Evolutionary conservation across 2,113 vertebrate species (phyloP).

Genomic region (Emberiza fucata): DNA sequence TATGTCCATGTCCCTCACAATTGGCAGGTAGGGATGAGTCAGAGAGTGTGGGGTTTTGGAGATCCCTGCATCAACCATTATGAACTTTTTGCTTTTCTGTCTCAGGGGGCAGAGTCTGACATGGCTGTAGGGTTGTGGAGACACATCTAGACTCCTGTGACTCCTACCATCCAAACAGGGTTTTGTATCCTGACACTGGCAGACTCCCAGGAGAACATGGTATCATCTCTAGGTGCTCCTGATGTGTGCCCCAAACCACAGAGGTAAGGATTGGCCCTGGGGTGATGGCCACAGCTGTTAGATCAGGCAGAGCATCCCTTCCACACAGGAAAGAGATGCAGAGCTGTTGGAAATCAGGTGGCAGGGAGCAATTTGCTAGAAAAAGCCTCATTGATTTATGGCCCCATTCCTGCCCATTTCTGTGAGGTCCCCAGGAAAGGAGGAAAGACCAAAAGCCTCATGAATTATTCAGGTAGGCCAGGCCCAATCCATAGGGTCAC

Average conservation of each 20-base stretch:
- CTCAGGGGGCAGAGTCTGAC: not conserved
- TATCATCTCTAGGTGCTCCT: not conserved
- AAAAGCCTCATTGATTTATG: not conserved
- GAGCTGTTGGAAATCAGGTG: not conserved
- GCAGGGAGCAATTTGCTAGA: not conserved
- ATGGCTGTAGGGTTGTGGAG: not conserved
- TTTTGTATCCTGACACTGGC: not conserved
- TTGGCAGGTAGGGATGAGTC: not conserved
- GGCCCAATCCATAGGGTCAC: not conserved
- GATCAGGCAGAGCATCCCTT: not conserved
- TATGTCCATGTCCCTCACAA: not conserved
- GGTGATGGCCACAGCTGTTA: not conserved
- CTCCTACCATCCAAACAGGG: not conserved
- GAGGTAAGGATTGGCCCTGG: not conserved
- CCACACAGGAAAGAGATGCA: not conserved
- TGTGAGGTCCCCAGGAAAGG: not conserved
- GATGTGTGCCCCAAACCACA: not conserved
- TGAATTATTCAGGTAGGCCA: constrained; percentile 36
- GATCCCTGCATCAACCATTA: not conserved
- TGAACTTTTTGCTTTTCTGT: not conserved
- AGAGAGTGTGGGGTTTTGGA: not conserved
- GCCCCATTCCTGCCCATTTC: not conserved
- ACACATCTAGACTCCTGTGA: not conserved
- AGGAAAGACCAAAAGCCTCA: not conserved
- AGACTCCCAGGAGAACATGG: rapidly evolving